Evolutionary conservation across 2,113 vertebrate species (phyloP).

Genomic region (Mola mola): DNA sequence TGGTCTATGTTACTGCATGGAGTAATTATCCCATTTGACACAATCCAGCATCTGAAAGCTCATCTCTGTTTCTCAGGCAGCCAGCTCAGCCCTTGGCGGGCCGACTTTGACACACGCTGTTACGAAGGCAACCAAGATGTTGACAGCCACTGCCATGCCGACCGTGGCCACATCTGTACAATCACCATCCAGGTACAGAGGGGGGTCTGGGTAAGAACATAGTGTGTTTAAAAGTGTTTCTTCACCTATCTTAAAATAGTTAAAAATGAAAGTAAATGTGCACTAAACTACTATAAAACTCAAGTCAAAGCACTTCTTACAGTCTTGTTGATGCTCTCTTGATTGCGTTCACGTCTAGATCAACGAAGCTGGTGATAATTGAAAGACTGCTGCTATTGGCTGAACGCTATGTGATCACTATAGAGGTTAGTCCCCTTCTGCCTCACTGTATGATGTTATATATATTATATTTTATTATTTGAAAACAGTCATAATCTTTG

Average conservation of each 20-base stretch:
- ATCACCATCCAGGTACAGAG: slow-evolving; percentile 93
- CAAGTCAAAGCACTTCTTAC: neutral
- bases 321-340: neutral
- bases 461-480: too few species aligned
- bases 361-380: slow-evolving; percentile 98
- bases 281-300: neutral
- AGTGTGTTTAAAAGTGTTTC: slow-evolving; percentile 5
- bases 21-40: neutral
- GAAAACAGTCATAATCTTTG: too few species aligned
- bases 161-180: slow-evolving; percentile 98
- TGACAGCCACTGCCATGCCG: slow-evolving; percentile 98
- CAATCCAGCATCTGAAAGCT: neutral
- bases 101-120: slow-evolving; percentile 97
- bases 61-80: slow-evolving; percentile 83
- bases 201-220: slow-evolving; percentile 69
- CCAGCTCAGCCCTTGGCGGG: slow-evolving; percentile 95
- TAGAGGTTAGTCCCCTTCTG: slow-evolving; percentile 86
- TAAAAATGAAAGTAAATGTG: neutral
- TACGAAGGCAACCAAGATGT: slow-evolving; percentile 98
- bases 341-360: slow-evolving; percentile 86
- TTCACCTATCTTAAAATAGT: neutral
- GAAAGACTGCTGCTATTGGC: slow-evolving; percentile 95
- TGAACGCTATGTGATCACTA: slow-evolving; percentile 97
- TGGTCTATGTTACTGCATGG: too few species aligned
- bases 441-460: neutral